Evolutionary conservation across 2,113 vertebrate species (phyloP).

Genomic region (Podiceps cristatus): DNA sequence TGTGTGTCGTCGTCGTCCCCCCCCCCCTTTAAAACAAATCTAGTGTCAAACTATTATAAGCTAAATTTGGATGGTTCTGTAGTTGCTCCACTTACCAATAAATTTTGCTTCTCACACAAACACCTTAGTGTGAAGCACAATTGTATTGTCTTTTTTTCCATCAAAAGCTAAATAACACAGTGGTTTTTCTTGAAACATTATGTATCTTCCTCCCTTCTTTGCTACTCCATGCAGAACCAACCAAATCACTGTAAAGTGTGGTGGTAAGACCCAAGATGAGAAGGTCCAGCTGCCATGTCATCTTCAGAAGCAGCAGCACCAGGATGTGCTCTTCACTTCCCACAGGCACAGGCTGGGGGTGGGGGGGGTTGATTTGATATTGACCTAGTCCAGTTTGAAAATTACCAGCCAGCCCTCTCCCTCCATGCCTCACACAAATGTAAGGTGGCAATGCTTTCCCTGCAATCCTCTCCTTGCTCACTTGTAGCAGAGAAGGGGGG

Average conservation of each 20-base stretch:
- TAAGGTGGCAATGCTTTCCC: not conserved
- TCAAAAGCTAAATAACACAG: not conserved
- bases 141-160: not conserved
- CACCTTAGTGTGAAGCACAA: not conserved
- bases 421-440: not conserved
- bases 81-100: not conserved
- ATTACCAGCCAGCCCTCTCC: not conserved
- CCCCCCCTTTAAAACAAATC: not conserved
- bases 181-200: not conserved
- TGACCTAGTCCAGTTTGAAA: not conserved
- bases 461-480: not conserved
- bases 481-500: not conserved
- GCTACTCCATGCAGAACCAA: not conserved
- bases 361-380: accelerated
- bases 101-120: not conserved
- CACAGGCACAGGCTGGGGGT: not conserved
- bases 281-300: not conserved
- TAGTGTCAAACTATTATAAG: not conserved
- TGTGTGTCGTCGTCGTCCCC: too few relatives aligned
- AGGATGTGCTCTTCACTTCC: not conserved
- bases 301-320: not conserved
- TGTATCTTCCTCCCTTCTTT: not conserved
- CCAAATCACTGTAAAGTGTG: not conserved
- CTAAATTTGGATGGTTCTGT: not conserved
- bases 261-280: not conserved